phyloP scores from a whole-genome alignment of 2,113 vertebrate genomes.

The Archilochus colubris region DNA sequence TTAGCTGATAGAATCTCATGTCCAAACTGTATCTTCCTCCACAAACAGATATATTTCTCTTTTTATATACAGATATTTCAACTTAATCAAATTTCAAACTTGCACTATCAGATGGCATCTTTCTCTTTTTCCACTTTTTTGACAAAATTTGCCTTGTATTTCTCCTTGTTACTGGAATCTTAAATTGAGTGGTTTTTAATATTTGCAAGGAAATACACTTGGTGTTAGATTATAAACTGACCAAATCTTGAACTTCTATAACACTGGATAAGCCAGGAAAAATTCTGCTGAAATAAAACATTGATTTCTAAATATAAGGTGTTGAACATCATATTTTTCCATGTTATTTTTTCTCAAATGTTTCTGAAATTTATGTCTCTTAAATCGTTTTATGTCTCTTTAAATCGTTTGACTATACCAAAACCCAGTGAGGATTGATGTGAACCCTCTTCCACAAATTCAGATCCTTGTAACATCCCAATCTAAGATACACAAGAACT shows the following conservation, averaged over 20 bases:
- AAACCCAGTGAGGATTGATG: not conserved
- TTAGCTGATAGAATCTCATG: not conserved
- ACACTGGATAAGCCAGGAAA: not conserved
- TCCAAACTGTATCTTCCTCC: not conserved
- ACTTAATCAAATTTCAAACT: not conserved
- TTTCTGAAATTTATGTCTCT: not conserved
- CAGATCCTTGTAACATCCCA: not conserved
- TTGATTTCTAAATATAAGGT: not conserved
- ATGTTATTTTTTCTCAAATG: not conserved
- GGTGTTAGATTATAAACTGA: accelerated
- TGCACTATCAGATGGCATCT: not conserved
- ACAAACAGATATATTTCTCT: not conserved
- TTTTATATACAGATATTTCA: not conserved
- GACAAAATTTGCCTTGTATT: not conserved
- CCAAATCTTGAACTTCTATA: not conserved
- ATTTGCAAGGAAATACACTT: not conserved
- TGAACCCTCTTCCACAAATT: not conserved
- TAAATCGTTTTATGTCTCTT: not conserved
- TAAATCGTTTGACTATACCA: not conserved
- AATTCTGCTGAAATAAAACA: not conserved
- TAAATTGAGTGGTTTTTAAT: not conserved
- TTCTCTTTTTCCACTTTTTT: not conserved
- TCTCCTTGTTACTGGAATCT: not conserved
- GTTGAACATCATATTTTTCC: not conserved
- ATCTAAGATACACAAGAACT: not conserved